Conservation (phyloP, 2,888 invertebrate genomes). For the Epistrophe grossulariae region DNA sequence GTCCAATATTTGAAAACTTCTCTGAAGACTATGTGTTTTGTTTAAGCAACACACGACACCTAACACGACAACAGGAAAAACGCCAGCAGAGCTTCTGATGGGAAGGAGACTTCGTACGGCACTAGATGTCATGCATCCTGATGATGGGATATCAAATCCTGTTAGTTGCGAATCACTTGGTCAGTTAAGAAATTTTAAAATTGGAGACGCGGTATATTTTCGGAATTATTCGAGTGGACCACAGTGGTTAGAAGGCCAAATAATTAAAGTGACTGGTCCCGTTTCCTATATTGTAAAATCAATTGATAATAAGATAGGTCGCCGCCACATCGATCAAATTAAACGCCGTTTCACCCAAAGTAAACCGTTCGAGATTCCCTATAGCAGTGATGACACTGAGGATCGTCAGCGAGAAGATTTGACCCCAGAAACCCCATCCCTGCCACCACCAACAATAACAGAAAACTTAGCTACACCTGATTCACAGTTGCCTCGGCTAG, state of each 20-base stretch:
- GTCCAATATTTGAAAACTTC: no score
- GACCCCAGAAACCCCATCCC: background rate
- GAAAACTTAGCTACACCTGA: background rate
- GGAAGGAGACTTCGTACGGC: background rate
- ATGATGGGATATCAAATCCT: background rate
- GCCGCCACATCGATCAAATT: background rate
- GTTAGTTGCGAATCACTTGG: background rate
- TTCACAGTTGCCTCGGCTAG: background rate
- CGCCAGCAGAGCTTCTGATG: background rate
- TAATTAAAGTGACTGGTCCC: slow-evolving; percentile 15
- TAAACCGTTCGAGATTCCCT: background rate
- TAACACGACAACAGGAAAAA: no score
- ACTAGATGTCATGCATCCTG: slow-evolving; percentile 3
- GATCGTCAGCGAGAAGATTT: background rate
- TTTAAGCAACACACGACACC: no score
- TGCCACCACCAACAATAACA: background rate
- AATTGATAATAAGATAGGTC: background rate
- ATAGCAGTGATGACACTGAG: background rate
- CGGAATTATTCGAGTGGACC: slow-evolving; percentile 18
- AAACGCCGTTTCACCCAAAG: background rate
- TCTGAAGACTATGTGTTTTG: no score
- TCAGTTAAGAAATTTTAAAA: background rate
- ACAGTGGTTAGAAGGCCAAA: background rate
- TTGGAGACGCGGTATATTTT: background rate
- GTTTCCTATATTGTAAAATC: slow-evolving; percentile 30